Evolutionary conservation across 2,113 vertebrate species (phyloP).

Genomic region (Oryzias javanicus): DNA sequence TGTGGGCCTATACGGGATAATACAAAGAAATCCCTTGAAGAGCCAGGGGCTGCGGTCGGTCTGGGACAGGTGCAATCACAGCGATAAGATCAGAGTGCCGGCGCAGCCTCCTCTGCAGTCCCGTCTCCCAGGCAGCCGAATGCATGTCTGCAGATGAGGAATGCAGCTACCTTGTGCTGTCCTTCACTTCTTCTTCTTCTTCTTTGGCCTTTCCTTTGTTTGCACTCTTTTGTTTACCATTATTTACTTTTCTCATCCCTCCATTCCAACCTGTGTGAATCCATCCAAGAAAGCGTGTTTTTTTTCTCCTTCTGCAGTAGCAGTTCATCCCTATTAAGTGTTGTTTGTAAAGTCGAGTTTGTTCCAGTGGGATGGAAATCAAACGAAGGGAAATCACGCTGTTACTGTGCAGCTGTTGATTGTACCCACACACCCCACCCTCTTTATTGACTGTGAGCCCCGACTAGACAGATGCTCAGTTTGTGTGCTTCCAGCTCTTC

Average conservation of each 20-base stretch:
- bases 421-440: slow-evolving; percentile 50
- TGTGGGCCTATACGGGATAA: slow-evolving; percentile 61
- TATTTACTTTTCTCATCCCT: not conserved
- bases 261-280: slow-evolving; percentile 12
- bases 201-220: slow-evolving; percentile 23
- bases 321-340: slow-evolving; percentile 66
- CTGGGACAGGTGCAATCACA: slow-evolving; percentile 81
- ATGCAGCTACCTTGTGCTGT: slow-evolving; percentile 56
- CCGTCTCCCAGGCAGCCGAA: slow-evolving; percentile 48
- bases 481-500: slow-evolving; percentile 67
- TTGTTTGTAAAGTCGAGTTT: slow-evolving; percentile 70
- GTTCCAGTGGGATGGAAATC: slow-evolving; percentile 73
- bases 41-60: slow-evolving; percentile 60
- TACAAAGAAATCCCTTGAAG: slow-evolving; percentile 76
- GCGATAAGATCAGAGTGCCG: slow-evolving; percentile 77
- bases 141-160: slow-evolving; percentile 38
- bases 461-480: slow-evolving; percentile 73
- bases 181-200: slow-evolving; percentile 50
- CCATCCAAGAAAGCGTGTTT: slow-evolving; percentile 1
- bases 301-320: slow-evolving; percentile 23
- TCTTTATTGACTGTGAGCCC: slow-evolving; percentile 69
- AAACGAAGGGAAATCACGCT: slow-evolving; percentile 75
- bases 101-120: slow-evolving; percentile 62
- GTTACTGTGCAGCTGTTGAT: slow-evolving; percentile 74
- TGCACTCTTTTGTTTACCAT: slow-evolving; percentile 29